Evolutionary conservation across 2,797 vertebrate genomes (phyloP).

Genomic region (Sebastes iracundus): DNA sequence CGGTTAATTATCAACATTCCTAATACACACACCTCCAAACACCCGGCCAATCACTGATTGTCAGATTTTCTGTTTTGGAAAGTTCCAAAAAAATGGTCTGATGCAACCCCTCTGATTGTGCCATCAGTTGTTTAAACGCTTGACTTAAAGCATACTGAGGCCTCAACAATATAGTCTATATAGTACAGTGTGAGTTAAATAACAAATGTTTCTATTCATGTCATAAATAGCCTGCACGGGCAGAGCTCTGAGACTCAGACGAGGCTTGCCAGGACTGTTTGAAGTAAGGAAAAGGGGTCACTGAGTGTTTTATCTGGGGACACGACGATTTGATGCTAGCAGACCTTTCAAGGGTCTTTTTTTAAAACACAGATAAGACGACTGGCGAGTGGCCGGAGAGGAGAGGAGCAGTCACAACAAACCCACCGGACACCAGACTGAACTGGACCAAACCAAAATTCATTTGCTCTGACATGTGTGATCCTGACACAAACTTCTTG

Average conservation of each 20-base stretch:
- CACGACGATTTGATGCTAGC: constrained; percentile 43
- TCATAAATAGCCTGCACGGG: constrained; percentile 22
- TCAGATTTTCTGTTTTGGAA: background rate
- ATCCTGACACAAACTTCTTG: background rate
- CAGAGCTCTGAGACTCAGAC: constrained; percentile 12
- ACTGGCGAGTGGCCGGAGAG: constrained; percentile 34
- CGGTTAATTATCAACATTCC: too few species aligned
- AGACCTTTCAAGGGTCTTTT: constrained; percentile 69
- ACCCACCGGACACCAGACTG: background rate
- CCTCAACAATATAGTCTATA: background rate
- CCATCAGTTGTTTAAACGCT: background rate
- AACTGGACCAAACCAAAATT: background rate
- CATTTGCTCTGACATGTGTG: background rate
- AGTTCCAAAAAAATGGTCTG: background rate
- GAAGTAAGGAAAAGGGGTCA: constrained; percentile 36
- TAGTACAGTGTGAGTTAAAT: background rate
- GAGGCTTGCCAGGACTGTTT: constrained; percentile 29
- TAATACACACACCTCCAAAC: background rate
- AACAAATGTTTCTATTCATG: background rate
- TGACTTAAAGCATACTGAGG: too few species aligned
- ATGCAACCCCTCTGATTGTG: background rate
- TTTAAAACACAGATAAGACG: constrained; percentile 71
- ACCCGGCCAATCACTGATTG: background rate
- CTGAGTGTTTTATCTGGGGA: constrained; percentile 60
- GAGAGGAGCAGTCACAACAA: constrained; percentile 42